Conservation (phyloP, 2,113 vertebrate genomes). For the Triplophysa rosa region DNA sequence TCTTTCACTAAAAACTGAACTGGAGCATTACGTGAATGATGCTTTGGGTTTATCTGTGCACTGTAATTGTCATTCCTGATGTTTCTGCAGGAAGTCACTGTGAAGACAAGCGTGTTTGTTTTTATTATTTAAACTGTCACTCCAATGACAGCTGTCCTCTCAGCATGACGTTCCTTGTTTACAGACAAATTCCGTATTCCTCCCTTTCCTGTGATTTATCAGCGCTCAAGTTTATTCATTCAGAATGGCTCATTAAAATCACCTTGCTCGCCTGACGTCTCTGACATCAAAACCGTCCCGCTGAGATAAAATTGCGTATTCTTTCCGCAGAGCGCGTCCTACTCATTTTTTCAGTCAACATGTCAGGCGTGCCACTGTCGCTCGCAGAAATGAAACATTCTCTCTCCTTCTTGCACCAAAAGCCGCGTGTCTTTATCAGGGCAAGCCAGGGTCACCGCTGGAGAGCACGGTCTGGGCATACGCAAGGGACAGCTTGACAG, state of each 20-base stretch:
- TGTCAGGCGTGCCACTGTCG: background rate
- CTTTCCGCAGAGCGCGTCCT: slow-evolving; percentile 13
- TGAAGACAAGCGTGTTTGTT: slow-evolving; percentile 18
- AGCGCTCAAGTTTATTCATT: slow-evolving; percentile 38
- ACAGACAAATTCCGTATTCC: slow-evolving; percentile 13
- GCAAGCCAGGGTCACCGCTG: background rate
- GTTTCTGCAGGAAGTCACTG: slow-evolving; percentile 22
- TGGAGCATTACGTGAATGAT: background rate
- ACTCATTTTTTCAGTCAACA: background rate
- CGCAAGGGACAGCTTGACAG: background rate
- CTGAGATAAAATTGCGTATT: background rate
- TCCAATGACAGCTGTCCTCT: slow-evolving; percentile 46
- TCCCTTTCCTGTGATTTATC: slow-evolving; percentile 34
- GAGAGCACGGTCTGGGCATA: background rate
- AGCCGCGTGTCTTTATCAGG: background rate
- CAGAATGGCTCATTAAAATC: slow-evolving; percentile 42
- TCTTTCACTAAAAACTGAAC: background rate
- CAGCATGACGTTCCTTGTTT: slow-evolving; percentile 45
- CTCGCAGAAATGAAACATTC: background rate
- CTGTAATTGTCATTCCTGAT: background rate
- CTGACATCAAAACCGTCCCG: background rate
- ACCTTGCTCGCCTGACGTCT: slow-evolving; percentile 27
- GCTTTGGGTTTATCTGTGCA: background rate
- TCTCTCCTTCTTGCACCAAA: background rate
- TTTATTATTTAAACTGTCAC: slow-evolving; percentile 50